Conservation (phyloP, 1,140 invertebrate genomes). For the Camponotus pennsylvanicus region DNA sequence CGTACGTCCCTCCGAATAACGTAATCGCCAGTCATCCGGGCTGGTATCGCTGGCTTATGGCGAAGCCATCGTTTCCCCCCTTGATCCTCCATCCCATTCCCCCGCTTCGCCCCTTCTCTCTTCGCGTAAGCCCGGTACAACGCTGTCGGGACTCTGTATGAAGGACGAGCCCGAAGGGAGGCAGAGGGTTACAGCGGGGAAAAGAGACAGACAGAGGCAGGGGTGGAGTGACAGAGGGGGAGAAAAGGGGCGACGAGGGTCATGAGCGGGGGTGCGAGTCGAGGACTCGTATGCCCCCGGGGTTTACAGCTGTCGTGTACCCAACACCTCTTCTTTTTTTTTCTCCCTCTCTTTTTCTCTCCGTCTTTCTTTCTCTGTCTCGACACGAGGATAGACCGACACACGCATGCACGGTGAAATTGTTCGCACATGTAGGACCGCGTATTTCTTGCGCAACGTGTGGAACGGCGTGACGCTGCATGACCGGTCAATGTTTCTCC, state of each 20-base stretch:
- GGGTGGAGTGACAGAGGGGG: slow-evolving; percentile 19
- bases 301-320: slow-evolving; percentile 85
- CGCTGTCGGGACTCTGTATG: slow-evolving; percentile 66
- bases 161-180: slow-evolving; percentile 34
- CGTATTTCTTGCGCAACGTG: slow-evolving; percentile 66
- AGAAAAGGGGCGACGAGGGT: slow-evolving; percentile 65
- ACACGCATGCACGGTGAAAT: slow-evolving; percentile 68
- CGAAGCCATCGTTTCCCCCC: slow-evolving; percentile 41
- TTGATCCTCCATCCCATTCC: slow-evolving; percentile 38
- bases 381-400: slow-evolving; percentile 52
- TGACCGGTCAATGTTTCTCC: slow-evolving; percentile 40
- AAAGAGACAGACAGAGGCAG: not conserved
- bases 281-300: slow-evolving; percentile 80
- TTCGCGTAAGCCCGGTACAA: slow-evolving; percentile 61
- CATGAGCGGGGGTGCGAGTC: slow-evolving; percentile 78
- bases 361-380: slow-evolving; percentile 14
- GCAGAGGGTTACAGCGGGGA: not conserved
- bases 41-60: slow-evolving; percentile 73
- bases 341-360: slow-evolving; percentile 1
- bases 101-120: slow-evolving; percentile 19
- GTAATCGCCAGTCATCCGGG: slow-evolving; percentile 78
- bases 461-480: slow-evolving; percentile 44
- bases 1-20: slow-evolving; percentile 73
- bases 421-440: slow-evolving; percentile 66
- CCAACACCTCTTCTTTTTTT: slow-evolving; percentile 80